A percentile compares a stretch with the other conserved stretches of the same genome.
These are phyloP conservation scores for Campoletis sonorensis DNA, from an alignment of 1,140 invertebrate genomes.

Conservation along the genomic window DNA sequence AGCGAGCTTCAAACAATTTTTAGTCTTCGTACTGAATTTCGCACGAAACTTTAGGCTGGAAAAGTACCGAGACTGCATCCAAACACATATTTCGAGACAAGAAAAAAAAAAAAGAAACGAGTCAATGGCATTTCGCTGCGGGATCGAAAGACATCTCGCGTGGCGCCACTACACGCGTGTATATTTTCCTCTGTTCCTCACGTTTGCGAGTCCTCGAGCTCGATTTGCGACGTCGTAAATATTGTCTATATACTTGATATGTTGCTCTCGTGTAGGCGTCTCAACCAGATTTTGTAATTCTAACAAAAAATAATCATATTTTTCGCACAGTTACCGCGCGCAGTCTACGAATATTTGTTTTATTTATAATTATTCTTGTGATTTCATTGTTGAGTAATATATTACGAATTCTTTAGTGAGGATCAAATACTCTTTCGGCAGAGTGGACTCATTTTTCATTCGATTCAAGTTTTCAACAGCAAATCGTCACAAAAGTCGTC, in stretches of 20 bases:
- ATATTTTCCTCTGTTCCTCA: neutral
- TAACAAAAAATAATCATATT: neutral
- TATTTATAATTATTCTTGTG: neutral
- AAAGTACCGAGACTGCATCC: neutral
- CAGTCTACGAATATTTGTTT: neutral
- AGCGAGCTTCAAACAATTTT: no score
- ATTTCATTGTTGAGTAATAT: neutral
- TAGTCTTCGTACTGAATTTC: no score
- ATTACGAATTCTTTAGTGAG: no score
- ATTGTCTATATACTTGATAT: conserved; percentile 14
- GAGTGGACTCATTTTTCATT: no score
- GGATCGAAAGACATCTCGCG: neutral
- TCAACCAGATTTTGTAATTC: neutral
- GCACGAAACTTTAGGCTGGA: no score
- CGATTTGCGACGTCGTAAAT: conserved; percentile 41
- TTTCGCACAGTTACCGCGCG: neutral
- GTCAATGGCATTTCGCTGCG: conserved; percentile 6
- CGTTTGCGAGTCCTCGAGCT: neutral
- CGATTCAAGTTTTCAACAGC: no score
- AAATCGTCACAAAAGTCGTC: no score
- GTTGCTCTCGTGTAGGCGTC: neutral
- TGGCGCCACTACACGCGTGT: neutral
- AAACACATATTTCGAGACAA: neutral
- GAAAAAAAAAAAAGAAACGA: neutral
- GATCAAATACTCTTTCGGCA: no score